phyloP scores from a whole-genome alignment of 2,113 vertebrate genomes.

The Phainopepla nitens region DNA sequence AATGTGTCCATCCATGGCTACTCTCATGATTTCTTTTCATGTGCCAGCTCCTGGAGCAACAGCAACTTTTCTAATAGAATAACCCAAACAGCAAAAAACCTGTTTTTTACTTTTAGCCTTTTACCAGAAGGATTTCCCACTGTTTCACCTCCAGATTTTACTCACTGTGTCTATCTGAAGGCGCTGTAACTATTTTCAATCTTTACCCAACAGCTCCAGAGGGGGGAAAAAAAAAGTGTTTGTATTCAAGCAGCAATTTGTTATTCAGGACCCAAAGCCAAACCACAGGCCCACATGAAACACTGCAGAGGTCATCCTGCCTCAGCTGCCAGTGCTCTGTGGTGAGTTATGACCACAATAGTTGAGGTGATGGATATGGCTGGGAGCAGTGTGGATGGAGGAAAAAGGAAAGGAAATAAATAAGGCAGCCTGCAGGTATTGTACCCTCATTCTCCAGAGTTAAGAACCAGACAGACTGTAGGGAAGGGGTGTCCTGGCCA shows the following conservation, averaged over 20 bases:
- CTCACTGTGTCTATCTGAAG: background rate
- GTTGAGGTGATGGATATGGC: fast-evolving
- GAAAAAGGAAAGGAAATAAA: background rate
- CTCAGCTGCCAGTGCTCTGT: background rate
- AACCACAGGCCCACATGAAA: background rate
- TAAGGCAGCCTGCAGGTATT: background rate
- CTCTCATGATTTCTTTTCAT: background rate
- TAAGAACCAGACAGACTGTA: background rate
- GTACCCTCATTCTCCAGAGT: background rate
- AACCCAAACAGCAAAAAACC: background rate
- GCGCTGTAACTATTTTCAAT: background rate
- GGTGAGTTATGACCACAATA: background rate
- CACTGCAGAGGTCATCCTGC: background rate
- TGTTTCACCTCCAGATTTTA: background rate
- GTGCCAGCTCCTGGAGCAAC: background rate
- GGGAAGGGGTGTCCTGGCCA: background rate
- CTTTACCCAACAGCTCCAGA: background rate
- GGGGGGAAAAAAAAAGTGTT: background rate
- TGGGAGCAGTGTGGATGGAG: background rate
- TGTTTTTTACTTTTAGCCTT: background rate
- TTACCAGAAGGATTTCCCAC: background rate
- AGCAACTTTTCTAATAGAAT: background rate
- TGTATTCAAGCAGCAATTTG: background rate
- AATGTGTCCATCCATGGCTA: fast-evolving
- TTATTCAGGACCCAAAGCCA: background rate